Evolutionary conservation across 2,888 invertebrate genomes (phyloP), one percentile per base, ranked within the genome.

Genomic region (Meteorus colon): DNA sequence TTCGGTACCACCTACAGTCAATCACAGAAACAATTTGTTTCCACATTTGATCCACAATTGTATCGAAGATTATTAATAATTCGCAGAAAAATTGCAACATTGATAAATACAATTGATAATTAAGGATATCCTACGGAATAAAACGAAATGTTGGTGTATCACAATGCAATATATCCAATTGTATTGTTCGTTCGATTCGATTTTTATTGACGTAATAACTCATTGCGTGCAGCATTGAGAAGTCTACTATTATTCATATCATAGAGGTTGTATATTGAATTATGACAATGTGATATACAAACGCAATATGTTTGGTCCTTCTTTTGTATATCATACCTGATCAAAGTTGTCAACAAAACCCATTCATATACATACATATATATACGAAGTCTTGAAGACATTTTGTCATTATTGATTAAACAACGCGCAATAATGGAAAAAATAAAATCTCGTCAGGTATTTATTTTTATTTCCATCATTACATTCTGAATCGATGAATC

Each of bases 361-460:
- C 24, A 24, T 16, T 63, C 27, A 31, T 70, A 63, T 51, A 41
- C 12, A 41, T 41, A 41, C 6, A 41, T 12, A 41, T 41, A 41
- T 12, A 41, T 12, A 41, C 34, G 41, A 41, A 41, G 41, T 41
- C 12, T 41, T 10, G 41, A 41, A 41, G 37, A 59, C 45, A 48
- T 69, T 48, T 48, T 48, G 60, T 29, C 41, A 8, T 2, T 62
- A n/a, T 69, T 63, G 67, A 19, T 37, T 59, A 74, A 51, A 72
- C 41, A 67, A 24, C 27, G n/a, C 41, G 27, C 59, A 63, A 73
- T 60, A 59, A 77, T 76, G 77, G 73, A 74, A 62, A 80, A 75
- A 66, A 66, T 59, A 1, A 75, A 75, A 60, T 68, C 63, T 55
- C 69, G 67, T 29, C 75, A 74, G 74, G 71, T 75, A 45, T 67